These are phyloP conservation scores for Syngnathoides biaculeatus DNA, from an alignment of 2,113 vertebrate genomes.

Conservation along the genomic window DNA sequence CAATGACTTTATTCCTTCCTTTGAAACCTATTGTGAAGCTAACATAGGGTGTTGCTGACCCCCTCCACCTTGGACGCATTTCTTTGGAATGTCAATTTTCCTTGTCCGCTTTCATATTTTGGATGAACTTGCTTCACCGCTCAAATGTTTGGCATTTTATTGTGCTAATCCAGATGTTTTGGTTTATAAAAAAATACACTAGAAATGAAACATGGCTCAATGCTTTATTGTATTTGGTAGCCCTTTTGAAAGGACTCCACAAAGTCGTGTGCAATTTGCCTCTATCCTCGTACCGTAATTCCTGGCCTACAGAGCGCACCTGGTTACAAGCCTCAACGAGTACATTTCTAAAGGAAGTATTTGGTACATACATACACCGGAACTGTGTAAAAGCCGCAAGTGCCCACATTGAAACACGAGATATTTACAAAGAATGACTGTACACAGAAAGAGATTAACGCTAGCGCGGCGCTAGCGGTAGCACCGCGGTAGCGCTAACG, in stretches of 20 bases:
- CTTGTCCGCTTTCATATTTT: conserved; percentile 8
- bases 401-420: too few relatives aligned
- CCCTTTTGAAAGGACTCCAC: conserved; percentile 32
- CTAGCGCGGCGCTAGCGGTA: too few relatives aligned
- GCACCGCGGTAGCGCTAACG: too few relatives aligned
- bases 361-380: too few relatives aligned
- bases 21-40: neutral
- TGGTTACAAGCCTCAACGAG: too few relatives aligned
- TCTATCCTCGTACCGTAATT: too few relatives aligned
- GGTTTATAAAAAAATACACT: conserved; percentile 25
- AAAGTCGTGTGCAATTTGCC: neutral
- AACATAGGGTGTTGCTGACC: neutral
- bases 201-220: neutral
- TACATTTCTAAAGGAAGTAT: too few relatives aligned
- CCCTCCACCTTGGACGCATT: neutral
- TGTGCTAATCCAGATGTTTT: conserved; percentile 19
- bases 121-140: conserved; percentile 7
- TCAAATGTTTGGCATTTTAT: neutral
- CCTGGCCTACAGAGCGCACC: too few relatives aligned
- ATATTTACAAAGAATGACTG: too few relatives aligned
- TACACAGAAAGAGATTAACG: too few relatives aligned
- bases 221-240: conserved; percentile 10
- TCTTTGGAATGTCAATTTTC: neutral
- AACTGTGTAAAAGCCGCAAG: too few relatives aligned
- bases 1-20: neutral